Evolutionary conservation across 2,888 invertebrate species (phyloP), one percentile per base, ranked within the genome.

Genomic region (Rotaria sp.): DNA sequence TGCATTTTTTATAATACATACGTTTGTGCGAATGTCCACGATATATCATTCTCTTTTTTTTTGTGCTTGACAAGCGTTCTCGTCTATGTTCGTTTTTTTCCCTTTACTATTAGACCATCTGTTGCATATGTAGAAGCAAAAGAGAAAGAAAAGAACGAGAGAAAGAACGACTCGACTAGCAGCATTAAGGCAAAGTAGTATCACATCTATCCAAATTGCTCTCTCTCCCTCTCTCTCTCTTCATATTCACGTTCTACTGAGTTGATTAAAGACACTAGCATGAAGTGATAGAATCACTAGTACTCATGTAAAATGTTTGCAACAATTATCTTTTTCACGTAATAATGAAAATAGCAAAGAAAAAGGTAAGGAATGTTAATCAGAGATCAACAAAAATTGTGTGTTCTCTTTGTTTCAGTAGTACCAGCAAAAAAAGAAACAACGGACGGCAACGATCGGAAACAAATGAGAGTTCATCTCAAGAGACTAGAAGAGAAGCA

Each of bases 381-480:
- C 30, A 67, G 15, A 67, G 67, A 67, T 67, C 35, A 67, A 67
- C 35, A 21, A 38, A 38, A 18, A 35, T 67, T 30, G 10, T 67
- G 30, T 30, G 5, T 21, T 67, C 15, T 67, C 30, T 67, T 67
- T 38, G 67, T 67, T 67, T 67, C 67, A 67, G 67, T 67, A 67
- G 38, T 38, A 35, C 35, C 2, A 67, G 67, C 11, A 38, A 67
- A 50, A n/a, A 45, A 67, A 67, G 67, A 67, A 67, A 67, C 30
- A 67, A 67, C 67, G 67, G 67, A 11, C 30, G 15, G 35, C 67
- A 35, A 30, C 67, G 67, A 67, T 67, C 67, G 67, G 67, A 67
- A 67, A 67, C 67, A 67, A 67, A 67, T 67, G 67, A 67, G 67
- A 67, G 67, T 67, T 67, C 67, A 67, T 67, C 67, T 67, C 67